Conservation (phyloP, 2,797 vertebrate species). For the Dermochelys coriacea region DNA sequence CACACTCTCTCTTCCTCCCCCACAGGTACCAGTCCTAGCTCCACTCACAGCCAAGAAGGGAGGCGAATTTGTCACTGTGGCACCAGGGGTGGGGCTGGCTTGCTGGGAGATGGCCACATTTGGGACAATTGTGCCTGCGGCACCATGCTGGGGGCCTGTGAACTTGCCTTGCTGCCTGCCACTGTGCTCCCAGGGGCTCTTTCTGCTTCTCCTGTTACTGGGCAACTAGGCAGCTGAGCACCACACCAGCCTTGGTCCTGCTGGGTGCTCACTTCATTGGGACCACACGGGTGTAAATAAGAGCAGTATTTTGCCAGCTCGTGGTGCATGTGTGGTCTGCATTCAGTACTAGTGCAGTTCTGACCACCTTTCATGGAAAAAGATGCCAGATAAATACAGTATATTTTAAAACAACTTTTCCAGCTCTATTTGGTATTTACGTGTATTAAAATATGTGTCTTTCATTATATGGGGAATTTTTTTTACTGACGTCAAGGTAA, state of each 20-base stretch:
- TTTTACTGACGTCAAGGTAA: not conserved
- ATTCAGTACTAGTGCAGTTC: not conserved
- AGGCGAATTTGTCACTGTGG: no score
- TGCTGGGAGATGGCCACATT: no score
- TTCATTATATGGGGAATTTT: fast-evolving
- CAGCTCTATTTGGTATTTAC: not conserved
- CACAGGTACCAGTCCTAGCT: no score
- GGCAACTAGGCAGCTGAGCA: not conserved
- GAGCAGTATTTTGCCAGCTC: not conserved
- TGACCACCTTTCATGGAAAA: not conserved
- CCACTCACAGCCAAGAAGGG: no score
- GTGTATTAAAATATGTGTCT: not conserved
- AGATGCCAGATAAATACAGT: not conserved
- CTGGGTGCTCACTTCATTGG: not conserved
- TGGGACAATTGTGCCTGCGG: no score
- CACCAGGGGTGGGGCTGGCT: no score
- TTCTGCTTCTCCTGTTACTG: not conserved
- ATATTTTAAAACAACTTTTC: not conserved
- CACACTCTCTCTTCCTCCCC: no score
- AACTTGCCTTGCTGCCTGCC: no score
- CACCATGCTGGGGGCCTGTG: no score
- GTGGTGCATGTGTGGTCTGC: not conserved
- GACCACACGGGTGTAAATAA: not conserved
- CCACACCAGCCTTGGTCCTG: not conserved
- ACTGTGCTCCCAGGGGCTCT: not conserved